These are phyloP conservation scores for Chironomus striatipennis DNA, from an alignment of 1,140 invertebrate species.

Conservation along the genomic window DNA sequence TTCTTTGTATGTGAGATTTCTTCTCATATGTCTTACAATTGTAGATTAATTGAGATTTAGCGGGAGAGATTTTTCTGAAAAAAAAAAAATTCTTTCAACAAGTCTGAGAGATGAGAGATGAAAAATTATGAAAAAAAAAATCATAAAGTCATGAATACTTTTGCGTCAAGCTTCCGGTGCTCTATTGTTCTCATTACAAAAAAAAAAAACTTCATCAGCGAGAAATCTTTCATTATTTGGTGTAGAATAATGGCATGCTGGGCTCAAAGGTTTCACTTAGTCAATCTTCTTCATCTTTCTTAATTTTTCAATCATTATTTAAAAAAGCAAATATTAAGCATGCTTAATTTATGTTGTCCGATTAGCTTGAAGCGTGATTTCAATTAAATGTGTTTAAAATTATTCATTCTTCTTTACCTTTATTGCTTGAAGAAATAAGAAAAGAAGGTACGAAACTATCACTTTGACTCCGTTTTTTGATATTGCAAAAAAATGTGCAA, in stretches of 20 bases:
- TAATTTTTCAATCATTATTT: background rate
- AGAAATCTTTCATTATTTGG: no score
- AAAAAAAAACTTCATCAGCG: background rate
- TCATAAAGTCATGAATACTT: no score
- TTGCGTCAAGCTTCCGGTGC: background rate
- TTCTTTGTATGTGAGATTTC: background rate
- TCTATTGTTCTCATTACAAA: background rate
- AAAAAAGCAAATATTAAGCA: constrained; percentile 5
- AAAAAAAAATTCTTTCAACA: background rate
- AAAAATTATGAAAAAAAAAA: no score
- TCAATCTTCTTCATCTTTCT: background rate
- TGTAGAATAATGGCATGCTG: background rate
- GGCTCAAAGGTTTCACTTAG: background rate
- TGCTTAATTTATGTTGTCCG: background rate
- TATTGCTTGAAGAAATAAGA: background rate
- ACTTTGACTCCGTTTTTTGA: background rate
- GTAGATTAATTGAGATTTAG: background rate
- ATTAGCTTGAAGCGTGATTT: background rate
- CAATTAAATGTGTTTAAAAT: background rate
- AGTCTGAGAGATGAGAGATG: no score
- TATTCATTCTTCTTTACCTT: background rate
- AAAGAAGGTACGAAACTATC: background rate
- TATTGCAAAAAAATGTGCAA: background rate
- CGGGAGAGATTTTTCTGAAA: background rate
- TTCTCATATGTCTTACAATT: background rate